Evolutionary conservation across 37 sponge, comb jelly and placozoan species (phyloP).

Genomic region (Lycopodina hypogea): DNA sequence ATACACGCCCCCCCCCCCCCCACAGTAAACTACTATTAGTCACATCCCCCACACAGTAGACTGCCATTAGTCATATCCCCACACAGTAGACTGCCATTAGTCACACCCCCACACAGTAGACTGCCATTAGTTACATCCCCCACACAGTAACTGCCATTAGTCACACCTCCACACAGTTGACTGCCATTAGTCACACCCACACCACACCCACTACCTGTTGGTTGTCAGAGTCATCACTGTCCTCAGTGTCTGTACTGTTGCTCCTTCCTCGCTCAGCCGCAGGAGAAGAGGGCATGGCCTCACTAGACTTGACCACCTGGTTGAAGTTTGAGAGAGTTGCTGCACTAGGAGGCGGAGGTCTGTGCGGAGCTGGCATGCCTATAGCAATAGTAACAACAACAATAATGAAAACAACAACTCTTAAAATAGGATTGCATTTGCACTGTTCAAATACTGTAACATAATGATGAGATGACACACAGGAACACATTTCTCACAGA

Average conservation of each 20-base stretch:
- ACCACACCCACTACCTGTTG: constrained; percentile 31
- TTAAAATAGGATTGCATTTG: no score
- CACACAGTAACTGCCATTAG: background rate
- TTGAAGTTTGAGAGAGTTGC: background rate
- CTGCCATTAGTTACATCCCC: background rate
- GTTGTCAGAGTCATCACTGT: constrained; percentile 60
- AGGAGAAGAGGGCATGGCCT: background rate
- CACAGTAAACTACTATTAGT: background rate
- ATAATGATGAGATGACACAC: background rate
- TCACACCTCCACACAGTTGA: background rate
- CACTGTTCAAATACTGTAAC: no score
- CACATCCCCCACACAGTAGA: no score
- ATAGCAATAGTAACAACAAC: background rate
- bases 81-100: no score
- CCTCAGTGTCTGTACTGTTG: constrained; percentile 64
- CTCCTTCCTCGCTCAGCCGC: background rate
- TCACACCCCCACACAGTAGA: no score
- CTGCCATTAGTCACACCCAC: no score
- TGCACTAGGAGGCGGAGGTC: background rate
- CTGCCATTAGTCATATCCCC: no score
- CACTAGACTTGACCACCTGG: background rate
- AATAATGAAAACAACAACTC: no score
- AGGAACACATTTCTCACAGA: background rate
- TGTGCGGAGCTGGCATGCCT: background rate
- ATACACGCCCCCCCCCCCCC: no score